Evolutionary conservation across 2,888 invertebrate genomes (phyloP), one percentile per base, ranked within the genome.

Genomic region (Drosophila aldrichi): DNA sequence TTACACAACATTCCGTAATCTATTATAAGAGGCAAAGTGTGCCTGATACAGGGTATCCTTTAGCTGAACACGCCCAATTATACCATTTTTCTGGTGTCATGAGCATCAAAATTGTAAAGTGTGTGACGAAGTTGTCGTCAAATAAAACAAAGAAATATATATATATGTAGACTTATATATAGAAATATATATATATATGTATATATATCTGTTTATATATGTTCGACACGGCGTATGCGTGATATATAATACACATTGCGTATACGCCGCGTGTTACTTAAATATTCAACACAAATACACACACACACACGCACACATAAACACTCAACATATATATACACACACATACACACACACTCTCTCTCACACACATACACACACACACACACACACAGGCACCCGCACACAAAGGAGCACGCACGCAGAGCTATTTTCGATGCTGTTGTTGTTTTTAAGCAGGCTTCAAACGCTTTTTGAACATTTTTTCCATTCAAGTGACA

Each of bases 41-140:
- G 12, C 12, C 14, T 29, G 29, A 4, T 25, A n/a, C 25, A 48
- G 29, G 18, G 48, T 49, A 49, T 49, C 18, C 6, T 18, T 1
- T 18, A 49, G 18, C 7, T 0, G 0, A 12, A 1, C 18, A 18
- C 6, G n/a, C 18, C 3, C 18, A 6, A 1, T 2, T 3, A 7
- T 6, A 18, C 12, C n/a, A 18, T 18, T 29, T 38, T 54, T 54
- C 22, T 54, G 29, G 48, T 54, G 22, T 52, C 49, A 32, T 38
- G 52, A 40, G 40, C 65, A n/a, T 57, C 52, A 22, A 57, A 52
- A 46, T 54, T 54, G 48, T 49, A 52, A 29, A 32, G 58, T 81
- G 78, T 81, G 78, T 79, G 79, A 79, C 81, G 32, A 77, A 81
- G 74, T 79, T 77, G 78, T 81, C 65, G 67, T 81, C 70, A 68